phyloP scores from a whole-genome alignment of 2,113 vertebrate genomes.

The Leptobrachium leishanense region DNA sequence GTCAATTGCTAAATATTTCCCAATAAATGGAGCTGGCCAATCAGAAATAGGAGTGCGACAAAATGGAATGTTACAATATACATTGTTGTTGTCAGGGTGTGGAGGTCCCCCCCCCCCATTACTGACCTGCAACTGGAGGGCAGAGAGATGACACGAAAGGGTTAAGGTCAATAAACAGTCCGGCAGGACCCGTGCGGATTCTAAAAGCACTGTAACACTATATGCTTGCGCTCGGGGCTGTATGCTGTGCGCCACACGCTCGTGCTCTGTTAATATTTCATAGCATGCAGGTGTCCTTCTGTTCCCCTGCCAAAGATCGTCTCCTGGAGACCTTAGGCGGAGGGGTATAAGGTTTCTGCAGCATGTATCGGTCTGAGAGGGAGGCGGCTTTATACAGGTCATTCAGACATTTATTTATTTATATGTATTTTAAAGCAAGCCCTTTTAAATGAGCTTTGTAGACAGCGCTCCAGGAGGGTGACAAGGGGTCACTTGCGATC shows the following conservation, averaged over 20 bases:
- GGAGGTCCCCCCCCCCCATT: neutral
- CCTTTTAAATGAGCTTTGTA: too few species aligned
- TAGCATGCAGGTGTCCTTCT: constrained; percentile 41
- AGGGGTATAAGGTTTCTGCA: constrained; percentile 21
- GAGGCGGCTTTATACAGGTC: constrained; percentile 26
- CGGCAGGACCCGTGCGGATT: constrained; percentile 13
- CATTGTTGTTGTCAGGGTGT: too few species aligned
- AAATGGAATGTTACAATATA: too few species aligned
- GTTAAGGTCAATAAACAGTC: constrained; percentile 23
- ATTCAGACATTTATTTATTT: neutral
- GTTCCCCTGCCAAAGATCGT: constrained; percentile 26
- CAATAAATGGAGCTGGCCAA: too few species aligned
- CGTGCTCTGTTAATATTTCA: constrained; percentile 47
- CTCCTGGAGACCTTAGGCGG: constrained; percentile 30
- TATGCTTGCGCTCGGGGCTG: constrained; percentile 9
- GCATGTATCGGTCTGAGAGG: constrained; percentile 4
- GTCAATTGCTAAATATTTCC: too few species aligned
- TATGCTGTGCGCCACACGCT: constrained; percentile 29
- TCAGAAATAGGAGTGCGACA: too few species aligned
- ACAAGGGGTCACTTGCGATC: too few species aligned
- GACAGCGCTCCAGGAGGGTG: too few species aligned
- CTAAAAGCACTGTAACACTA: constrained; percentile 37
- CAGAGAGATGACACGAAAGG: constrained; percentile 3
- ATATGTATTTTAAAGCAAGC: too few species aligned
- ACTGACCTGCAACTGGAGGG: neutral